Evolutionary conservation across 2,888 invertebrate genomes (phyloP).

Genomic region (Hydrotaea cyrtoneurina): DNA sequence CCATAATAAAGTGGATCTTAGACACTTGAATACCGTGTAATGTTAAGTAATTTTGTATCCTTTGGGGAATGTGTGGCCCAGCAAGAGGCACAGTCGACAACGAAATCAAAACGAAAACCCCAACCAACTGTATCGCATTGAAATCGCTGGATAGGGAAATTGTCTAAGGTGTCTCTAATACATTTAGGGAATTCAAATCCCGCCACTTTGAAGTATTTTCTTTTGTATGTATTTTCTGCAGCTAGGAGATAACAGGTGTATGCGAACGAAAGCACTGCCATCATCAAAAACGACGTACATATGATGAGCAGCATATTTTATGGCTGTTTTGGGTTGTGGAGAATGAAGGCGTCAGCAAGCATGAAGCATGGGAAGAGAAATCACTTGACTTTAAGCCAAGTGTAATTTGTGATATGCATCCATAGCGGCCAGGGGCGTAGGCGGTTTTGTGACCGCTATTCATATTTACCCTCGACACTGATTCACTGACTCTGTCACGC

Average conservation of each 20-base stretch:
- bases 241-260: slow-evolving; percentile 28
- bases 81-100: too few species aligned
- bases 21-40: slow-evolving; percentile 71
- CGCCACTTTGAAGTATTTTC: slow-evolving; percentile 34
- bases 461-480: too few species aligned
- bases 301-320: slow-evolving; percentile 36
- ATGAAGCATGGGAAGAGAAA: slow-evolving; percentile 49
- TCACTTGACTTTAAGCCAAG: slow-evolving; percentile 59
- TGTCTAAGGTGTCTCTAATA: slow-evolving; percentile 26
- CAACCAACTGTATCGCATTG: slow-evolving; percentile 22
- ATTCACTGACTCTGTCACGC: too few species aligned
- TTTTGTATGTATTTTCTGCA: not conserved
- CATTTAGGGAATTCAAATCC: slow-evolving; percentile 56
- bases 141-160: not conserved
- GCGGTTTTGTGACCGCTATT: not conserved
- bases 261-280: slow-evolving; percentile 10
- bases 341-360: too few species aligned
- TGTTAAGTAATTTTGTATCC: slow-evolving; percentile 73
- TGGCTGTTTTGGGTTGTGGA: not conserved
- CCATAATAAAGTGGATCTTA: slow-evolving; percentile 43
- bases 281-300: not conserved
- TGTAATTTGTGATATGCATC: slow-evolving; percentile 44
- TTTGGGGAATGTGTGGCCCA: slow-evolving; percentile 52
- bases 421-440: slow-evolving; percentile 41
- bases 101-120: not conserved